phyloP scores from a whole-genome alignment of 1,140 invertebrate genomes.

The Leucophenga varia region DNA sequence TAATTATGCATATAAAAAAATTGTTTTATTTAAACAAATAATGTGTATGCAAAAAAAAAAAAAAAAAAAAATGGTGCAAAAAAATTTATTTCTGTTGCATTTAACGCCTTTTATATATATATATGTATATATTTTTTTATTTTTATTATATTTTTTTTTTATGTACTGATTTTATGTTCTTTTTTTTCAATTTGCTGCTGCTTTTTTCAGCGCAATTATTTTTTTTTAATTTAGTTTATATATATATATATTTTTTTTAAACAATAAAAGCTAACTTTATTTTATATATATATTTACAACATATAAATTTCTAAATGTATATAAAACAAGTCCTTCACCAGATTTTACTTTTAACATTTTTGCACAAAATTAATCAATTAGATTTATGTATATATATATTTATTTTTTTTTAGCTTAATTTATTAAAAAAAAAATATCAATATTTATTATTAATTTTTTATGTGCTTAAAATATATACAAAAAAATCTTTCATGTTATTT shows the following conservation, averaged over 20 bases:
- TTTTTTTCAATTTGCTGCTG: too few relatives aligned
- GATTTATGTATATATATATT: conserved; percentile 1
- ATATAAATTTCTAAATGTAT: conserved; percentile 43
- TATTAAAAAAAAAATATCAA: too few relatives aligned
- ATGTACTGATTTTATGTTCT: too few relatives aligned
- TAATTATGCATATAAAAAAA: conserved; percentile 1
- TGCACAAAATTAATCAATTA: conserved; percentile 1
- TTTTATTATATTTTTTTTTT: conserved; percentile 8
- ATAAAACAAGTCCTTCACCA: conserved; percentile 10
- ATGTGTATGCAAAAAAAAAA: conserved; percentile 21
- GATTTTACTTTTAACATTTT: conserved; percentile 10
- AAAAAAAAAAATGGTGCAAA: conserved; percentile 10
- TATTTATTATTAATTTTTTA: conserved; percentile 9
- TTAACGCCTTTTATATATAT: too few relatives aligned
- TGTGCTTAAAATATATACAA: conserved; percentile 22
- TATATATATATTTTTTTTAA: conserved; percentile 36
- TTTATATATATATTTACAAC: conserved; percentile 36
- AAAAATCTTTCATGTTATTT: too few relatives aligned
- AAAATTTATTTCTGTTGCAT: too few relatives aligned
- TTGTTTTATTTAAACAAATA: too few relatives aligned
- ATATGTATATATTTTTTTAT: conserved; percentile 11
- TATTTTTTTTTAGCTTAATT: not conserved
- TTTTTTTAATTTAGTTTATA: conserved; percentile 23
- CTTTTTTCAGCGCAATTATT: too few relatives aligned
- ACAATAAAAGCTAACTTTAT: conserved; percentile 30